Evolutionary conservation across 1,140 invertebrate species (phyloP), one percentile per base, ranked within the genome.

Genomic region (Drosophila trapezifrons): DNA sequence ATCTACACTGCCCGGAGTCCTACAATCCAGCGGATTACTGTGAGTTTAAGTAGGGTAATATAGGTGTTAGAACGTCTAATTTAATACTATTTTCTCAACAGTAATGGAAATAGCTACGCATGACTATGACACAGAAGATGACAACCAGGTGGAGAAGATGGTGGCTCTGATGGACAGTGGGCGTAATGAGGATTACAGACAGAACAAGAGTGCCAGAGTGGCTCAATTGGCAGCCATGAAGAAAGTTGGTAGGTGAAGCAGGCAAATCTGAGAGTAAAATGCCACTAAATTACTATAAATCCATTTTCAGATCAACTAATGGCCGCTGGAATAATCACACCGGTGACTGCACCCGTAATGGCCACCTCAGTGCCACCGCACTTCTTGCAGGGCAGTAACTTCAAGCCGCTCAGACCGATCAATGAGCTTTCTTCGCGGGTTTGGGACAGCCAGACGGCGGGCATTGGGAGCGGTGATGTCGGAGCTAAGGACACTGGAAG

Each of bases 11-110:
- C 93, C 97, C 97, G 1, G 94, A 95, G 12, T 97, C 97, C 91
- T 97, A 98, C 85, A 98, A 98, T 93, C 97, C 97, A 43, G 96
- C 97, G 27, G 97, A 98, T 93, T 98, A 96, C 93, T 93, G 97
- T 98, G 93, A 27, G 35, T 22, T 5, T 6, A 55, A 10, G n/a
- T n/a, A n/a, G n/a, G n/a, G n/a, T n/a, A n/a, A n/a, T n/a, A n/a
- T n/a, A n/a, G n/a, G n/a, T n/a, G n/a, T n/a, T n/a, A n/a, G n/a
- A n/a, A n/a, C n/a, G n/a, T n/a, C n/a, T n/a, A 27, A 40, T 22
- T 5, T 6, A 55, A 10, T 13, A 37, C 6, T 20, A 15, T 4
- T 35, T 7, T 9, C 8, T n/a, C 0, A 58, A 60, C 85, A 98
- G 97, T 97, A 74, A 94, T 98, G 93, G 97, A 98, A 93, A 95